Evolutionary conservation across 2,888 invertebrate species (phyloP), one percentile per base, ranked within the genome.

Genomic region (Pristionchus exspectatus): DNA sequence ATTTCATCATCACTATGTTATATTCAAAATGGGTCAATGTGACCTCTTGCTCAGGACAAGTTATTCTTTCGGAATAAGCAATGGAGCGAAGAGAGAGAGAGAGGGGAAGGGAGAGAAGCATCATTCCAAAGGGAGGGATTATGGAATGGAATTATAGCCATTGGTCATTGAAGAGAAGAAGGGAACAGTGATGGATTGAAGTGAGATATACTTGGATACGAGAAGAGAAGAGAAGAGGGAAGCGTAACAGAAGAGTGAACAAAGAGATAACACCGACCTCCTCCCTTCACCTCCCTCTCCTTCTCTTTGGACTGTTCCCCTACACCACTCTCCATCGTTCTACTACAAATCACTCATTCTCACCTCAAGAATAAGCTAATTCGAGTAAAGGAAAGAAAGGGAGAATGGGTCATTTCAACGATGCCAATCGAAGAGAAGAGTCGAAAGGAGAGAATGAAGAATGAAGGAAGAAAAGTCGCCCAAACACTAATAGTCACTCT

Each of bases 301-400:
- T n/a, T 44, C 81, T 54, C 24, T n/a, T 24, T 50, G 33, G 44
- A 81, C 44, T 44, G 81, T 50, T 81, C 50, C 81, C 44, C 33
- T 30, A n/a, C n/a, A n/a, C 33, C 16, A 16, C n/a, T n/a, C 44
- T 50, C 10, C 44, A 9, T 50, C 77, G 18, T 44, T 77, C 77
- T 77, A 77, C 18, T 16, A 38, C 77, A 77, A 33, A 77, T 77
- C 77, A 38, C 77, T 33, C 72, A 27, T 50, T 50, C 72, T 72
- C 72, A 30, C 72, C 30, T 44, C 12, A 66, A 87, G 83, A 74
- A 87, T 27, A n/a, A 56, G 83, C 81, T 4, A 72, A 87, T 63
- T 56, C 54, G 38, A 88, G 59, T 38, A 84, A 66, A 59, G 18
- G 12, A 50, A 33, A 83, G 87, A 89, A 59, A 56, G 54, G 72